These are phyloP conservation scores for Dryobotodes eremita DNA, from an alignment of 2,888 invertebrate genomes.

Conservation along the genomic window DNA sequence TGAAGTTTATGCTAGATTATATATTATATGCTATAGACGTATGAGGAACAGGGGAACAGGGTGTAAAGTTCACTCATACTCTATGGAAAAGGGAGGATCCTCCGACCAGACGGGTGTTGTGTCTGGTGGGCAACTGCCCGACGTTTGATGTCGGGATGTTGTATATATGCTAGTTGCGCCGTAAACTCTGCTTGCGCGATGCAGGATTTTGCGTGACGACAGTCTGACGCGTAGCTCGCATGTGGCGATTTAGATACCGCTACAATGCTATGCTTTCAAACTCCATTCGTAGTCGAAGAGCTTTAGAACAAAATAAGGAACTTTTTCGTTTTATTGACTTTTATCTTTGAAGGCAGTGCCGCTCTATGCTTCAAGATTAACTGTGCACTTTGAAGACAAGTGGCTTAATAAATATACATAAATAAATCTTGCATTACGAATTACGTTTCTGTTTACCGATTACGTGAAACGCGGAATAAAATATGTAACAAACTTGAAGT, in stretches of 20 bases:
- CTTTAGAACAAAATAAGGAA: background rate
- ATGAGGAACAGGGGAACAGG: too few relatives aligned
- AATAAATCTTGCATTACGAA: slow-evolving; percentile 41
- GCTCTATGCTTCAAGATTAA: background rate
- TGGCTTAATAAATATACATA: slow-evolving; percentile 18
- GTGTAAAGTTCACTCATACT: too few relatives aligned
- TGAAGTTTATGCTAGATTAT: background rate
- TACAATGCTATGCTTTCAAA: background rate
- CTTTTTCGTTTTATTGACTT: background rate
- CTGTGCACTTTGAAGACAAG: slow-evolving; percentile 1
- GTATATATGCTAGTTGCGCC: too few relatives aligned
- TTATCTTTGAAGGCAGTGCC: background rate
- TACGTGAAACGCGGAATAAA: slow-evolving; percentile 54
- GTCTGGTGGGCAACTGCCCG: too few relatives aligned
- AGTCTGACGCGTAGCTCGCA: too few relatives aligned
- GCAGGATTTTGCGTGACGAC: too few relatives aligned
- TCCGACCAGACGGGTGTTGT: too few relatives aligned
- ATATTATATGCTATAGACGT: too few relatives aligned
- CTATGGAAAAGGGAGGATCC: too few relatives aligned
- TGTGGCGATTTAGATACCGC: too few relatives aligned
- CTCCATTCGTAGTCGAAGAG: background rate
- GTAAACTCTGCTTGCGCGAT: too few relatives aligned
- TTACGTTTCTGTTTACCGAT: slow-evolving; percentile 33
- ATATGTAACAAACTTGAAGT: slow-evolving; percentile 46
- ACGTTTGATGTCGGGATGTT: too few relatives aligned